Evolutionary conservation across 2,797 vertebrate species (phyloP).

Genomic region (Champsocephalus esox): DNA sequence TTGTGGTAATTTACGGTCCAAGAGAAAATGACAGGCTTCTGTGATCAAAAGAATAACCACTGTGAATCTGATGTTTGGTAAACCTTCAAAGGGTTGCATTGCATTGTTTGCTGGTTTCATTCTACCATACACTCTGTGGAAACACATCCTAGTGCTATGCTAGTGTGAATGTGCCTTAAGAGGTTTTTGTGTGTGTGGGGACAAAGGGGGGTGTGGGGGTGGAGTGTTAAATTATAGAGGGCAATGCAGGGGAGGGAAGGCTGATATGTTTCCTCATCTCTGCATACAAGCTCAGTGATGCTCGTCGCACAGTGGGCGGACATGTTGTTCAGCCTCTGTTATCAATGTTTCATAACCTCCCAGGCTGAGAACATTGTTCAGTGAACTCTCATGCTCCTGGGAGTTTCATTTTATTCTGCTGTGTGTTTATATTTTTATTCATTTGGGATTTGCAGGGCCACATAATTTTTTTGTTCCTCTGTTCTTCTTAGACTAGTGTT

Average conservation of each 20-base stretch:
- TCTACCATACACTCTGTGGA: not conserved
- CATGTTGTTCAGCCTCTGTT: conserved; percentile 40
- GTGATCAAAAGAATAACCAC: not conserved
- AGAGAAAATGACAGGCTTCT: too few relatives aligned
- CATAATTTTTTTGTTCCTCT: not conserved
- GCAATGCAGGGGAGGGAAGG: conserved; percentile 2
- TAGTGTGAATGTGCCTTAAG: not conserved
- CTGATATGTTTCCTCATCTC: conserved; percentile 29
- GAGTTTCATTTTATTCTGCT: conserved; percentile 36
- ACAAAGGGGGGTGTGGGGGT: not conserved
- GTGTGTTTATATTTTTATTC: conserved; percentile 40
- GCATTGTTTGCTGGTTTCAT: not conserved
- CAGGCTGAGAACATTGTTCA: conserved; percentile 47
- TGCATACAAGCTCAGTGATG: conserved; percentile 18
- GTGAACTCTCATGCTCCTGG: conserved; percentile 40
- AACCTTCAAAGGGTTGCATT: not conserved
- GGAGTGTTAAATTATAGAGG: conserved; percentile 32
- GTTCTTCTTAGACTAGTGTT: too few relatives aligned
- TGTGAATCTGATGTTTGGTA: not conserved
- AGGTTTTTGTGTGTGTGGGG: not conserved
- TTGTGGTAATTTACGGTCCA: not conserved
- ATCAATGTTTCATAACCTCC: conserved; percentile 61
- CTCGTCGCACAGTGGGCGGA: conserved; percentile 10
- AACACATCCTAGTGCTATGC: not conserved
- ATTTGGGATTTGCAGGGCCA: conserved; percentile 32